Percentiles rank a stretch among this genome's conserved stretches.
Conservation (phyloP, 1,140 invertebrate genomes). For the Meteorus sp. region DNA sequence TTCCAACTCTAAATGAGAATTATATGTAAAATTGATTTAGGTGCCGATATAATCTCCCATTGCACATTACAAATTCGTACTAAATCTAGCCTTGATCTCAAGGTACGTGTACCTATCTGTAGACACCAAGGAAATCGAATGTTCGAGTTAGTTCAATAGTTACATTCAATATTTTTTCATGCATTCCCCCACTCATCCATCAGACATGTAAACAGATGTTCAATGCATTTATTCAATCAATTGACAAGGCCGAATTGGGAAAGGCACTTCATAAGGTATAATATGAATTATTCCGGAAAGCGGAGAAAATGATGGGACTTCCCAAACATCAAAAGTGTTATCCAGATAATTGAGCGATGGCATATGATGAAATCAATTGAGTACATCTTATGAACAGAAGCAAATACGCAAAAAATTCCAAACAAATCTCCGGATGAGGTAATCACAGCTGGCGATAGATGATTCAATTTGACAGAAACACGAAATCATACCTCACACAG, state of each 20-base stretch:
- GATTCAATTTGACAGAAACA: constrained; percentile 47
- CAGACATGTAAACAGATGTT: too few species aligned
- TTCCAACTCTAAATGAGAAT: constrained; percentile 1
- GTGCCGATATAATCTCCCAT: background rate
- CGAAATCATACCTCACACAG: constrained; percentile 58
- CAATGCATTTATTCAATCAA: background rate
- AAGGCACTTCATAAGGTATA: constrained; percentile 50
- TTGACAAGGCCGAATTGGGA: constrained; percentile 50
- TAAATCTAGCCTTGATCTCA: too few species aligned
- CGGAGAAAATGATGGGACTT: background rate
- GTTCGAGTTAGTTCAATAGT: too few species aligned
- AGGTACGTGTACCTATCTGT: too few species aligned
- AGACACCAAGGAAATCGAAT: too few species aligned
- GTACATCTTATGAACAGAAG: constrained; percentile 4
- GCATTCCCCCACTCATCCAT: too few species aligned
- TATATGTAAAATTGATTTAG: too few species aligned
- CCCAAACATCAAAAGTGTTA: too few species aligned
- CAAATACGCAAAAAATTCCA: background rate
- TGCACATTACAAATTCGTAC: too few species aligned
- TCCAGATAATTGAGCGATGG: background rate
- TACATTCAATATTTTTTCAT: too few species aligned
- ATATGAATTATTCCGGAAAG: background rate
- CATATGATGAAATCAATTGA: constrained; percentile 4
- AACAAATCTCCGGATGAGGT: background rate
- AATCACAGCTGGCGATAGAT: too few species aligned